phyloP scores from a whole-genome alignment of 2,113 vertebrate genomes.

The Oryzias curvinotus region DNA sequence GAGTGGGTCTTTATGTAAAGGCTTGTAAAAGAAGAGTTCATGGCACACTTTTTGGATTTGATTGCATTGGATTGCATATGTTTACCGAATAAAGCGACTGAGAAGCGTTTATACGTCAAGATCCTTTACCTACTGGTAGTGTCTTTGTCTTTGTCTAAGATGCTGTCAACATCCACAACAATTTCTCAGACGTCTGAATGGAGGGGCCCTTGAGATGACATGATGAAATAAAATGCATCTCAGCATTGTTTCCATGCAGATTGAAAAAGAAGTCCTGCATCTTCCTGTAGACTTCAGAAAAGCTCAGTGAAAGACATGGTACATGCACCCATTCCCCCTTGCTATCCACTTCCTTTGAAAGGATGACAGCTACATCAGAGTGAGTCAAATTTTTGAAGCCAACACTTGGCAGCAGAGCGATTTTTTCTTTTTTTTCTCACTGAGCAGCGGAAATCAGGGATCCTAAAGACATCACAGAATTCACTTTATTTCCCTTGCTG shows the following conservation, averaged over 20 bases:
- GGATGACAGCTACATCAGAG: slow-evolving; percentile 79
- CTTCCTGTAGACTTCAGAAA: slow-evolving; percentile 65
- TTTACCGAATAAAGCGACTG: no score
- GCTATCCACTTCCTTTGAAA: slow-evolving; percentile 74
- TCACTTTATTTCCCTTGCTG: slow-evolving; percentile 73
- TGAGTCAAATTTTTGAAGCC: slow-evolving; percentile 72
- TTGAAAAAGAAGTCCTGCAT: slow-evolving; percentile 64
- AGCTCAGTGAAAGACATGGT: slow-evolving; percentile 69
- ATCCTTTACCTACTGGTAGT: not conserved
- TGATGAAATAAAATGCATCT: slow-evolving; percentile 52
- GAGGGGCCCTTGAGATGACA: slow-evolving; percentile 35
- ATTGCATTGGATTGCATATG: no score
- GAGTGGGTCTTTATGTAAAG: no score
- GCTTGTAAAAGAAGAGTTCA: no score
- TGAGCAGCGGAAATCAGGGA: slow-evolving; percentile 69
- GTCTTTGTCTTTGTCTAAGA: slow-evolving; percentile 17
- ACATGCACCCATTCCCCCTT: slow-evolving; percentile 72
- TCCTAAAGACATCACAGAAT: slow-evolving; percentile 75
- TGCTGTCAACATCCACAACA: slow-evolving; percentile 15
- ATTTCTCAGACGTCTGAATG: slow-evolving; percentile 24
- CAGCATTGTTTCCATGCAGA: slow-evolving; percentile 64
- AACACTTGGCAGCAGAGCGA: slow-evolving; percentile 70
- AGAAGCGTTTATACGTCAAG: not conserved
- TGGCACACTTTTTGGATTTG: no score
- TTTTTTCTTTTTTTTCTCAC: slow-evolving; percentile 49